phyloP scores from a whole-genome alignment of 2,113 vertebrate genomes.

The Lonchura striata region DNA sequence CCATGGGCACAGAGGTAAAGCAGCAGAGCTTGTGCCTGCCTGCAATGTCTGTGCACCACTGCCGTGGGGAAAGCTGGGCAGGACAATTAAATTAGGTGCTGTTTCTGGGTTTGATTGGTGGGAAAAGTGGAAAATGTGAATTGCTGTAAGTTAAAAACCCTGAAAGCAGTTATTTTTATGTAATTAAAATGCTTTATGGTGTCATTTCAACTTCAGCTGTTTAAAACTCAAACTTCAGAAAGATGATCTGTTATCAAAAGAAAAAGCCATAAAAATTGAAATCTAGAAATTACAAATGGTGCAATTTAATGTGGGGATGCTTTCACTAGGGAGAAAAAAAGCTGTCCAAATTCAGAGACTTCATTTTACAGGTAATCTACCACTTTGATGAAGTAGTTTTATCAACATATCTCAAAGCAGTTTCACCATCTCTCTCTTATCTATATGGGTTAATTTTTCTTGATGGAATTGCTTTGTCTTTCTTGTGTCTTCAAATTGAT shows the following conservation, averaged over 20 bases:
- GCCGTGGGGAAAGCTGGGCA: background rate
- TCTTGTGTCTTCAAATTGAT: constrained; percentile 42
- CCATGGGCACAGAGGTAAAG: background rate
- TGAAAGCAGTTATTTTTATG: background rate
- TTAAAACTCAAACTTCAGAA: background rate
- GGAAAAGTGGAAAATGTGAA: background rate
- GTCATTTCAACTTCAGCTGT: background rate
- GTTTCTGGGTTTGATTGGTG: background rate
- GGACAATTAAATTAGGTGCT: background rate
- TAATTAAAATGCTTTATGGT: background rate
- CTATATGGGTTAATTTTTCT: constrained; percentile 56
- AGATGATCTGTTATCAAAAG: background rate
- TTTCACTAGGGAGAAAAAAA: background rate
- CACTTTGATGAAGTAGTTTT: background rate
- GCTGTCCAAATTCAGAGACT: background rate
- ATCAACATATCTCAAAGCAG: background rate
- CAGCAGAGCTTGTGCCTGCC: background rate
- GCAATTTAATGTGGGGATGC: background rate
- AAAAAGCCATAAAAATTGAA: background rate
- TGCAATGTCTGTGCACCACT: background rate
- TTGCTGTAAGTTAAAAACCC: background rate
- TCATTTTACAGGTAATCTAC: background rate
- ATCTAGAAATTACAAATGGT: background rate
- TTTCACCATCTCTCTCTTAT: constrained; percentile 22
- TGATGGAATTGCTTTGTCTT: constrained; percentile 57